These are phyloP conservation scores for Electrophaes corylata DNA, from an alignment of 2,888 invertebrate genomes.

Conservation along the genomic window DNA sequence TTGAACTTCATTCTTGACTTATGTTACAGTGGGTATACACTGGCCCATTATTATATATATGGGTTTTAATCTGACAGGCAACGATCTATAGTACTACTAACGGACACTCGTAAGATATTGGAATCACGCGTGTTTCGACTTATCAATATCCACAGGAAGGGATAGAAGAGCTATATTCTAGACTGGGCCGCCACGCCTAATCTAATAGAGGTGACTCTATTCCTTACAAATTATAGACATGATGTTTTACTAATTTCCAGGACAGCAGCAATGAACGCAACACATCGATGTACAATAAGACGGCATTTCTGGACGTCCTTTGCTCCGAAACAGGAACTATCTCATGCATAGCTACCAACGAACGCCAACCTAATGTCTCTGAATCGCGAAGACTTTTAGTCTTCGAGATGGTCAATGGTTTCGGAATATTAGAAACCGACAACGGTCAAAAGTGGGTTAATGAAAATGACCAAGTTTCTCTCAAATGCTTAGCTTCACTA, in stretches of 20 bases:
- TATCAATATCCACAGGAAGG: too few relatives aligned
- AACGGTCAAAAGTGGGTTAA: slow-evolving; percentile 54
- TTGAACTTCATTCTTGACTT: too few relatives aligned
- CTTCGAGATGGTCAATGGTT: slow-evolving; percentile 63
- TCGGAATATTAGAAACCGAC: slow-evolving; percentile 52
- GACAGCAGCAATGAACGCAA: slow-evolving; percentile 19
- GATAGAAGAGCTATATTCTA: too few relatives aligned
- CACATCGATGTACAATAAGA: slow-evolving; percentile 48
- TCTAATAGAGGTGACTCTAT: too few relatives aligned
- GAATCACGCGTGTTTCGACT: too few relatives aligned
- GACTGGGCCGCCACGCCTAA: too few relatives aligned
- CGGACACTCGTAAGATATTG: too few relatives aligned
- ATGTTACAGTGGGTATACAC: too few relatives aligned
- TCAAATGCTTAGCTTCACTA: slow-evolving; percentile 66
- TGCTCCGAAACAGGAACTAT: slow-evolving; percentile 55
- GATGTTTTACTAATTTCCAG: neutral
- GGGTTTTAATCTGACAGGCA: too few relatives aligned
- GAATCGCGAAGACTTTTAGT: slow-evolving; percentile 50
- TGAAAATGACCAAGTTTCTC: slow-evolving; percentile 51
- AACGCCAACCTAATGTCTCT: neutral
- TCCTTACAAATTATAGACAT: neutral
- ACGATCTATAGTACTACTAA: too few relatives aligned
- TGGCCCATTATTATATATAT: too few relatives aligned
- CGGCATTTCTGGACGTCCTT: slow-evolving; percentile 49
- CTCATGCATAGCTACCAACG: slow-evolving; percentile 53